Percentiles rank a stretch among this genome's conserved stretches.
These are phyloP conservation scores for Peromyscus eremicus DNA, from an alignment of 2,797 vertebrate genomes.

Conservation along the genomic window DNA sequence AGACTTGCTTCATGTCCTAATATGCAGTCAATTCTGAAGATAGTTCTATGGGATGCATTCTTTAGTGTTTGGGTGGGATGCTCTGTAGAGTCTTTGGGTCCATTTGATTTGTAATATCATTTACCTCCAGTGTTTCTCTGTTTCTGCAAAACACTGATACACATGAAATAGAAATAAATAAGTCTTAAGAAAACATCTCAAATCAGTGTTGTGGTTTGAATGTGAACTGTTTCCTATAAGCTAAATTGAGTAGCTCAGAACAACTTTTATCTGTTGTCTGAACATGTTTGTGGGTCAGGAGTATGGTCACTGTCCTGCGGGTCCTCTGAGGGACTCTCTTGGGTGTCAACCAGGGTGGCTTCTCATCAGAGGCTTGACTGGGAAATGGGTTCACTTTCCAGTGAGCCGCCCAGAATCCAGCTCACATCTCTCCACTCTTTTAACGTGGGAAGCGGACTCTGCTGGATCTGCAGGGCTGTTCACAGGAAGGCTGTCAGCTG, in stretches of 20 bases:
- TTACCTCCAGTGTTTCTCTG: not conserved
- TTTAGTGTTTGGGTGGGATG: not conserved
- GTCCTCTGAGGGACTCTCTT: not conserved
- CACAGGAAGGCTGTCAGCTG: not conserved
- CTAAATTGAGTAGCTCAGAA: not conserved
- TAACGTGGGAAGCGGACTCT: not conserved
- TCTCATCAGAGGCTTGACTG: not conserved
- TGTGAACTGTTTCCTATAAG: not conserved
- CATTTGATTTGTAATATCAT: not conserved
- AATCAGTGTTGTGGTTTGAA: not conserved
- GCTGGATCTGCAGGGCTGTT: not conserved
- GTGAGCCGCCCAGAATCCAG: not conserved
- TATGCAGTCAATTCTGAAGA: not conserved
- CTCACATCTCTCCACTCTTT: not conserved
- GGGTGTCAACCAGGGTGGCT: fast-evolving
- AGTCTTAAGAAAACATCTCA: not conserved
- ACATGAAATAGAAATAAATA: not conserved
- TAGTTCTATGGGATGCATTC: not conserved
- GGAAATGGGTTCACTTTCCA: not conserved
- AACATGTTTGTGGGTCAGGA: not conserved
- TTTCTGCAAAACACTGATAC: not conserved
- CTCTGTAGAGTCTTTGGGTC: not conserved
- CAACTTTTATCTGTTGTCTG: not conserved
- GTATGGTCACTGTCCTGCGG: not conserved
- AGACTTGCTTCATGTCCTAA: not conserved